Evolutionary conservation across 2,797 vertebrate species (phyloP), one percentile per base, ranked within the genome.

Genomic region (Myripristis murdjan): DNA sequence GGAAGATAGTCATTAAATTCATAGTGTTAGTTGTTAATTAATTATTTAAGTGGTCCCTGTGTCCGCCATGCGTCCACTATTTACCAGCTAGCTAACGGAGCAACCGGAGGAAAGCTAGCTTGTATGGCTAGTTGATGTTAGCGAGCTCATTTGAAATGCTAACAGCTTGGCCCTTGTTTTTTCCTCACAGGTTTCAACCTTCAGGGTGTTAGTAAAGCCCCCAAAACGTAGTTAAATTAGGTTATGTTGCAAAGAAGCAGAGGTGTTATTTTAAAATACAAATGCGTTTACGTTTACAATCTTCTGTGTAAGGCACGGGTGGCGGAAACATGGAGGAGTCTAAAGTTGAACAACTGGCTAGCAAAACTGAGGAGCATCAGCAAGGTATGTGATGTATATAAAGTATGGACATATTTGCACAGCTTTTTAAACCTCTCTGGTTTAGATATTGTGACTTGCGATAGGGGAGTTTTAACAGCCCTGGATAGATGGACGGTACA

Each of bases 311-410:
- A 14, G 7, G 15, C 16, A 22, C 12, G 51, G n/a, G 46, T 14
- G 87, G 18, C 52, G 82, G 10, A 73, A 70, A 60, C 15, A 41
- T 47, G 39, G 56, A 43, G 16, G 80, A 85, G 39, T 76, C 75
- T 12, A 74, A 70, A 33, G 41, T 88, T 26, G 87, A 90, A 12
- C 58, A 89, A 18, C 2, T 92, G 64, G 26, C 71, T 44, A 28
- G 9, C 3, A 89, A 89, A 87, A 74, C 64, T 93, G 3, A 79
- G 65, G 22, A 79, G 15, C 72, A 91, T 14, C 87, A 89, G 66
- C 68, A 85, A 87, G 91, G 92, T 93, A 1, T 12, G 23, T 26
- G 3, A 14, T 14, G 12, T n/a, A 14, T 39, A 14, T 10, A 39
- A 3, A 10, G 11, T 11, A 7, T 4, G 10, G 11, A 5, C 37